These are phyloP conservation scores for Philhelius pedissequus DNA, from an alignment of 2,888 invertebrate genomes.

Conservation along the genomic window DNA sequence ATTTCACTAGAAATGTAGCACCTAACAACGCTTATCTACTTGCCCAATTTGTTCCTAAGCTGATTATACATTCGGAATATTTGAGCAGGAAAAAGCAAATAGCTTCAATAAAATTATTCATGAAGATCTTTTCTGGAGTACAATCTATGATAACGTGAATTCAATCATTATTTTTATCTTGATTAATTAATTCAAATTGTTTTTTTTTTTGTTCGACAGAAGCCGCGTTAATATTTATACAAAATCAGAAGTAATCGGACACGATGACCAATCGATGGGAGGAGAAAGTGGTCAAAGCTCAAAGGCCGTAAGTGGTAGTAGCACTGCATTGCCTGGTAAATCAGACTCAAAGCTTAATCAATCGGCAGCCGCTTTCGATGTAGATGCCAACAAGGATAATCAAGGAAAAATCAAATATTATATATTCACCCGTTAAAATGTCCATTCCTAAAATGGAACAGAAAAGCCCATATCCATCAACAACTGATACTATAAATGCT, in stretches of 20 bases:
- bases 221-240: conserved; percentile 76
- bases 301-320: conserved; percentile 69
- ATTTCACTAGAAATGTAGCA: conserved; percentile 87
- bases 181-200: background rate
- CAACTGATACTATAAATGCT: no score
- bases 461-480: no score
- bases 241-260: conserved; percentile 62
- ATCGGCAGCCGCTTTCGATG: conserved; percentile 59
- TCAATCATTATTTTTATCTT: background rate
- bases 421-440: no score
- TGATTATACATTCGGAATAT: conserved; percentile 81
- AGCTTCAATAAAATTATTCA: conserved; percentile 84
- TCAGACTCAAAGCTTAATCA: conserved; percentile 83
- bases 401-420: no score
- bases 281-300: conserved; percentile 59
- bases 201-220: conserved; percentile 66
- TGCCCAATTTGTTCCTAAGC: conserved; percentile 87
- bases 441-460: no score
- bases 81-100: conserved; percentile 81
- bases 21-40: conserved; percentile 87
- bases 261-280: conserved; percentile 40
- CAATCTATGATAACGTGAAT: conserved; percentile 82
- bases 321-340: conserved; percentile 77
- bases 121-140: conserved; percentile 86
- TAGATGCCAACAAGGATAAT: conserved; percentile 42